phyloP scores from a whole-genome alignment of 2,113 vertebrate genomes.

The Leucopsar rothschildi region DNA sequence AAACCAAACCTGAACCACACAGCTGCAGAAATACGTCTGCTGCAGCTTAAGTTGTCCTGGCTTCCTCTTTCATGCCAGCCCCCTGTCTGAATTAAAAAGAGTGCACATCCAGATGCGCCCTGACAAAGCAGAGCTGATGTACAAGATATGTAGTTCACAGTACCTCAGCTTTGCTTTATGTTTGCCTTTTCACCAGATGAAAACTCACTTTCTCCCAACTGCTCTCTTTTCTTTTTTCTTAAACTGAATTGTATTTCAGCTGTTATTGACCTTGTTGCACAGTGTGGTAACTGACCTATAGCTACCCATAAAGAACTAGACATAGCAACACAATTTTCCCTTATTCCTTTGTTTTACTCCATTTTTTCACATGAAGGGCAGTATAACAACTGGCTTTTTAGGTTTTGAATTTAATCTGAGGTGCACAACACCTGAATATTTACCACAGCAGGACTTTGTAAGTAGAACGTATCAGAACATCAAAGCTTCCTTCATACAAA shows the following conservation, averaged over 20 bases:
- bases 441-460: background rate
- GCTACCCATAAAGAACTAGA: background rate
- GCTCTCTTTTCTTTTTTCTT: background rate
- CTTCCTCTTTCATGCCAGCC: background rate
- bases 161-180: background rate
- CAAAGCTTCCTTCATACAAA: background rate
- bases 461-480: background rate
- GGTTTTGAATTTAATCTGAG: background rate
- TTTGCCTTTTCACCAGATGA: background rate
- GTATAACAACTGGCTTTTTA: background rate
- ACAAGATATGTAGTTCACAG: background rate
- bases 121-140: background rate
- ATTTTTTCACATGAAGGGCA: background rate
- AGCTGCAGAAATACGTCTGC: background rate
- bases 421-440: background rate
- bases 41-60: background rate
- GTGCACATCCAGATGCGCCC: background rate
- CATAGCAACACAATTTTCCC: background rate
- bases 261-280: background rate
- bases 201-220: background rate
- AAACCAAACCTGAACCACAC: background rate
- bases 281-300: background rate
- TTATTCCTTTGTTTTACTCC: background rate
- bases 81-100: background rate
- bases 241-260: background rate